Base-by-base conservation (phyloP, 2,888 invertebrate genomes). In the Xestia xanthographa region DNA sequence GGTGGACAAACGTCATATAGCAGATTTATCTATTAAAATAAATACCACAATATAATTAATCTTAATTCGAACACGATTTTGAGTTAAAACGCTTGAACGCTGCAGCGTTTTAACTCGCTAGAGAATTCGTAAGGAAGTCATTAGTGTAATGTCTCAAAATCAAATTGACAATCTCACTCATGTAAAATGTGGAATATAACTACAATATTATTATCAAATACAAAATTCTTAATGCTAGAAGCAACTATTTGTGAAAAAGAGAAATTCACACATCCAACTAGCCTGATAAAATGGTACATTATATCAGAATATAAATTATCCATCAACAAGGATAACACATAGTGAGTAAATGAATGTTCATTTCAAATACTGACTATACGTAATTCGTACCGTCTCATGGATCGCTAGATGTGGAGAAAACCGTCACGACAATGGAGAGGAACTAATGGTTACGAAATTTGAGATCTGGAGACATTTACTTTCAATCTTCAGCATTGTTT, bases 391-490 rank as follows among this genome's bases (percentile, higher is more conserved):
- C 48, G 38, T 38, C 11, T 45, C 58, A 60, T 66, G 45, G 29
- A 65, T 48, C 14, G 26, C 34, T 43, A 58, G 38, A 34, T 41
- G 41, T 67, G 20, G 20, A 26, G 41, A 66, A 63, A 80, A 60
- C 56, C 60, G 65, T 75, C 58, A 48, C 43, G 75, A 68, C 48
- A 75, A 53, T 66, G 45, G 38, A 74, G 45, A 86, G 86, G 77
- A 85, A 86, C 79, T 83, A 75, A 65, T 50, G 58, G n/a, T 81
- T 79, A 85, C 69, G 74, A 76, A 83, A 76, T 50, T 77, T 85
- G 84, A 86, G 88, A 87, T 87, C 85, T 75, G 67, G 70, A 76
- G 72, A 71, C 72, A 69, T 80, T 82, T 74, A 75, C 79, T 77
- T 67, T 66, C 66, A 78, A 77, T 85, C 72, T 75, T 72, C 72